A percentile compares a stretch with the other conserved stretches of the same genome.
Conservation (phyloP, 2,797 vertebrate species). For the Falco naumanni region DNA sequence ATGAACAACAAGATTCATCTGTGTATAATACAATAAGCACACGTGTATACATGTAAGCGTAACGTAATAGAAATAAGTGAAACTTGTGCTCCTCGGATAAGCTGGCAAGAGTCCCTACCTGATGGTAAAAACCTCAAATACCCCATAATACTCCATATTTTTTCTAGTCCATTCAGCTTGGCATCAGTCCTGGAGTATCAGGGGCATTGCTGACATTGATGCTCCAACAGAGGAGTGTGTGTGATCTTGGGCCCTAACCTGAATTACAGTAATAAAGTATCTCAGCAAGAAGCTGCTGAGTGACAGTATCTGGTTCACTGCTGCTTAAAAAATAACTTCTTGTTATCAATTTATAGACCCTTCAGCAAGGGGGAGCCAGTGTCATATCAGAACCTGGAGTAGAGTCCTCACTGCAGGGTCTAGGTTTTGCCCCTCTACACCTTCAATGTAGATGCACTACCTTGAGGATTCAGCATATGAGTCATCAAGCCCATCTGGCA, state of each 20-base stretch:
- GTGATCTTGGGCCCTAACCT: not conserved
- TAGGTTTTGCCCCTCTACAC: not conserved
- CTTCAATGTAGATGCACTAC: not conserved
- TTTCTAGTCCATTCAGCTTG: not conserved
- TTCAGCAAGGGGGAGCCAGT: not conserved
- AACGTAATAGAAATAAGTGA: not conserved
- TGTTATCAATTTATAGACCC: not conserved
- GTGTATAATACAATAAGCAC: not conserved
- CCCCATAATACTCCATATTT: not conserved
- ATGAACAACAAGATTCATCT: not conserved
- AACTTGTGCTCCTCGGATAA: not conserved
- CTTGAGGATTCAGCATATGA: not conserved
- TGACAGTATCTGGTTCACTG: not conserved
- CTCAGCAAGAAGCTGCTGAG: not conserved
- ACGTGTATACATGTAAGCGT: fast-evolving
- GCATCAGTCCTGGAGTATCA: not conserved
- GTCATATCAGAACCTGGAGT: not conserved
- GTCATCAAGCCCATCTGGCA: not conserved
- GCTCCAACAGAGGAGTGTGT: not conserved
- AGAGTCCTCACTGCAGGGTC: not conserved
- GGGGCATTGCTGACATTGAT: not conserved
- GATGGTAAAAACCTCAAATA: not conserved
- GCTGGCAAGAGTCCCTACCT: not conserved
- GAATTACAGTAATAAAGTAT: not conserved
- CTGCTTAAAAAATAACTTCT: not conserved